Conservation (phyloP, 2,113 vertebrate genomes). For the Microcebus murinus region DNA sequence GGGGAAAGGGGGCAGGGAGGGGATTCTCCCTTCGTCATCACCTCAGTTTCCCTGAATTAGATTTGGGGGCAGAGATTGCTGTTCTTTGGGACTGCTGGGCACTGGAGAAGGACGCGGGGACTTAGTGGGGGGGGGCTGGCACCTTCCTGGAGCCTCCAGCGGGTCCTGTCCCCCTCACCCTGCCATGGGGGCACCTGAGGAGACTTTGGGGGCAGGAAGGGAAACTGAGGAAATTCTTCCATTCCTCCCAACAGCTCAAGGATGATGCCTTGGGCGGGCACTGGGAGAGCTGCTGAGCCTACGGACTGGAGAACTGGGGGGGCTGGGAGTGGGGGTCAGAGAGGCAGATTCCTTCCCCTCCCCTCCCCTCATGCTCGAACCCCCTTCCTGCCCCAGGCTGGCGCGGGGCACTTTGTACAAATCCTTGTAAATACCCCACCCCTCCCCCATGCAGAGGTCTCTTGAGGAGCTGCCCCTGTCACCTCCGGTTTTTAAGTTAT, state of each 20-base stretch:
- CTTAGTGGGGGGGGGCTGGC: background rate
- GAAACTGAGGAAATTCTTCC: slow-evolving; percentile 35
- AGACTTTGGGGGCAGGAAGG: slow-evolving; percentile 59
- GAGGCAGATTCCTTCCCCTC: slow-evolving; percentile 58
- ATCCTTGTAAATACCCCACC: slow-evolving; percentile 80
- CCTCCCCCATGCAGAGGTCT: slow-evolving; percentile 61
- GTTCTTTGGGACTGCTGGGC: background rate
- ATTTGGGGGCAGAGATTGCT: slow-evolving; percentile 6
- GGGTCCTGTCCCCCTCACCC: background rate
- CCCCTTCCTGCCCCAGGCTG: slow-evolving; percentile 69
- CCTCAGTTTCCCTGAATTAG: background rate
- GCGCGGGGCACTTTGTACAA: slow-evolving; percentile 79
- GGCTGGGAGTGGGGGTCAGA: slow-evolving; percentile 11
- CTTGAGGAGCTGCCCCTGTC: slow-evolving; percentile 54
- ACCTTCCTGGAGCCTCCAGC: slow-evolving; percentile 52
- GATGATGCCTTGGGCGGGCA: slow-evolving; percentile 13
- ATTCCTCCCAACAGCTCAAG: slow-evolving; percentile 24
- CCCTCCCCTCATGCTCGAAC: background rate
- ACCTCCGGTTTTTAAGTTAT: slow-evolving; percentile 82
- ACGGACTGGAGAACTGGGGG: slow-evolving; percentile 35
- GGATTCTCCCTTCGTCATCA: background rate
- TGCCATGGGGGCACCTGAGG: background rate
- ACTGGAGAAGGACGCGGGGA: background rate
- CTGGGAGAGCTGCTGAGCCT: slow-evolving; percentile 27
- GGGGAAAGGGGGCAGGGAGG: slow-evolving; percentile 31